Conservation (phyloP, 2,797 vertebrate species). For the Apogon hyalosoma region DNA sequence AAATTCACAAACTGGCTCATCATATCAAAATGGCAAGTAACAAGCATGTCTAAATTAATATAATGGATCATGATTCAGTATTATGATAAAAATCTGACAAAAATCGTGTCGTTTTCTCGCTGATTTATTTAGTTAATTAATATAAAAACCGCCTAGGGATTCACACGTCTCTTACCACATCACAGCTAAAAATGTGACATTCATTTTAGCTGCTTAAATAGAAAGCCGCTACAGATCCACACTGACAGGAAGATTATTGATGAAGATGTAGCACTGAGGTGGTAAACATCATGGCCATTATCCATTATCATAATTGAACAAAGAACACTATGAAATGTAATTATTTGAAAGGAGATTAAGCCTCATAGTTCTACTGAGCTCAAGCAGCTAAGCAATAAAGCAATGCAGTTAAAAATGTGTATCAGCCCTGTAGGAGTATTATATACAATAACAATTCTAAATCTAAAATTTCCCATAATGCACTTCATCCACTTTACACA, state of each 20-base stretch:
- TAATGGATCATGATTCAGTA: background rate
- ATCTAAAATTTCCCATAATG: too few species aligned
- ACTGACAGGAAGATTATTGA: slow-evolving; percentile 11
- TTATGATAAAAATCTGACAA: slow-evolving; percentile 1
- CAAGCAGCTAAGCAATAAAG: slow-evolving; percentile 7
- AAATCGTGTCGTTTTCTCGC: background rate
- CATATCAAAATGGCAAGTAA: slow-evolving; percentile 13
- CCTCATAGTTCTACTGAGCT: slow-evolving; percentile 16
- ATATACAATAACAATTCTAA: background rate
- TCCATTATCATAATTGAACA: slow-evolving; percentile 53
- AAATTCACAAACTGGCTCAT: background rate
- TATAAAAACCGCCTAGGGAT: background rate
- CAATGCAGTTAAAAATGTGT: background rate
- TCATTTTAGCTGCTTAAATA: slow-evolving; percentile 1
- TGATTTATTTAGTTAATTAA: background rate
- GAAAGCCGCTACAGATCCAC: slow-evolving; percentile 7
- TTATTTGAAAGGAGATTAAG: slow-evolving; percentile 34
- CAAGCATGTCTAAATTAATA: slow-evolving; percentile 1
- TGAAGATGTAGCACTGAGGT: slow-evolving; percentile 7
- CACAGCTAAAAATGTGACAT: background rate
- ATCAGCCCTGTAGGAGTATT: background rate
- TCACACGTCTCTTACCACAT: slow-evolving; percentile 2
- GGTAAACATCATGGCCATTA: slow-evolving; percentile 5
- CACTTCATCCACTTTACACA: too few species aligned
- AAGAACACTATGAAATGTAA: slow-evolving; percentile 22